Evolutionary conservation across 2,113 vertebrate genomes (phyloP).

Genomic region (Chroicocephalus ridibundus): DNA sequence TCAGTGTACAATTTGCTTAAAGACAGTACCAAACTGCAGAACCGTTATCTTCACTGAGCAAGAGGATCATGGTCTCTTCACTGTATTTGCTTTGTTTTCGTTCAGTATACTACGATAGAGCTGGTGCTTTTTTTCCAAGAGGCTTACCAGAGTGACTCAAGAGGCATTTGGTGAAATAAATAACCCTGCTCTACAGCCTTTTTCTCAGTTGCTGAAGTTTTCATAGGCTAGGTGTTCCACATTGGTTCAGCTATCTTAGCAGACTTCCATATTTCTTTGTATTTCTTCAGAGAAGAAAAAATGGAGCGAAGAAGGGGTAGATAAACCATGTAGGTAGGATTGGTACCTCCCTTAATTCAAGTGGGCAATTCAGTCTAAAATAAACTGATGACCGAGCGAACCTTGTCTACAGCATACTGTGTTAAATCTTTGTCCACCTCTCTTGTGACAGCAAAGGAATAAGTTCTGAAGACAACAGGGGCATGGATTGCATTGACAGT

Average conservation of each 20-base stretch:
- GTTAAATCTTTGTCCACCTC: background rate
- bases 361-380: background rate
- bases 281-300: background rate
- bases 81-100: background rate
- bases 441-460: background rate
- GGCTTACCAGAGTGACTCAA: background rate
- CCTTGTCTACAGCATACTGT: background rate
- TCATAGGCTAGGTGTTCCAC: background rate
- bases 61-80: background rate
- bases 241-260: background rate
- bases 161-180: background rate
- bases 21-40: background rate
- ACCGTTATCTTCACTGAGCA: background rate
- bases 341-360: background rate
- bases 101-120: background rate
- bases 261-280: background rate
- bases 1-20: background rate
- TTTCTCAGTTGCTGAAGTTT: background rate
- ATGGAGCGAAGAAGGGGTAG: background rate
- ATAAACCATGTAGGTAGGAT: background rate
- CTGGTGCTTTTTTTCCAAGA: background rate
- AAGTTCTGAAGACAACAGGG: background rate
- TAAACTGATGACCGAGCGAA: background rate
- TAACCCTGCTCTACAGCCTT: background rate
- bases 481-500: background rate